Evolutionary conservation across 2,797 vertebrate species (phyloP), one percentile per base, ranked within the genome.

Genomic region (Parotocinclus haroldoi): DNA sequence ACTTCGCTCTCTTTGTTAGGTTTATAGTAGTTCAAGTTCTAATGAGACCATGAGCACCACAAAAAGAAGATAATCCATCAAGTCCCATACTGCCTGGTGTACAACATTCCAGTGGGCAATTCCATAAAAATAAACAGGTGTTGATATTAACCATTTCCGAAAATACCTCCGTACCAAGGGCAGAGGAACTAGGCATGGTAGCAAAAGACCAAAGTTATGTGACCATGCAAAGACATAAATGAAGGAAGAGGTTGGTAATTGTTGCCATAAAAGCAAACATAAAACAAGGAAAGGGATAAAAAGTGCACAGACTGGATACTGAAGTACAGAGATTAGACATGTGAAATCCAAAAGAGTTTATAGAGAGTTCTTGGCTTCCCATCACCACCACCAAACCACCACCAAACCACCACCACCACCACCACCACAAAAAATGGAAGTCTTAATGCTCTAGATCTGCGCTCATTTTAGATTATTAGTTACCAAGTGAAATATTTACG

Each of bases 381-480:
- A 42, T 19, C 54, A 53, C 40, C 51, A 55, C 7, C 17, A 57
- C 67, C 50, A 55, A n/a, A n/a, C 16, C 52, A 49, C 46, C 46
- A 58, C 16, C 36, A 60, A 18, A 10, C 58, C 42, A 42, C 39
- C 54, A 53, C 40, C 51, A 55, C 12, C 17, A 57, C 58, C 50
- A 55, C 16, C 52, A 49, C 46, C 46, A 58, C 36, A 14, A 60
- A 19, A 44, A 18, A 69, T 17, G 13, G 40, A 48, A 12, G 62
- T 38, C 36, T 69, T 68, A 66, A 13, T 17, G 49, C 49, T 68
- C 44, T 55, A 62, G 19, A 59, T 53, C 13, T 19, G 40, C 64
- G 69, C 48, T 10, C 44, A 52, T 52, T 71, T 63, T 40, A 58
- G 57, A 59, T 37, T 36, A 42, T 1, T 8, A 42, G 10, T 42